Evolutionary conservation across 2,113 vertebrate genomes (phyloP).

Genomic region (Suncus etruscus): DNA sequence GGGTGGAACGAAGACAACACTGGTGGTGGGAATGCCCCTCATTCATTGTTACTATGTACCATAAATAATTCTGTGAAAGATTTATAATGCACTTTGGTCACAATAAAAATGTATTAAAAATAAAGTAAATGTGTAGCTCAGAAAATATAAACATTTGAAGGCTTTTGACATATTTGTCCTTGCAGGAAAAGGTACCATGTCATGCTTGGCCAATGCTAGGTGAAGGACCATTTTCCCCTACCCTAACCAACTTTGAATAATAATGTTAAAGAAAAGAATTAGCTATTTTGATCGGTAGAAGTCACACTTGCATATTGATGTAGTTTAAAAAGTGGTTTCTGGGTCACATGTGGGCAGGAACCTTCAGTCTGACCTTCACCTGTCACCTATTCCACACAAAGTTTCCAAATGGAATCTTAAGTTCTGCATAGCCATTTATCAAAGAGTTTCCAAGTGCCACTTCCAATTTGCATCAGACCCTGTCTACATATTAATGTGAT

Average conservation of each 20-base stretch:
- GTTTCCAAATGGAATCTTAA: constrained; percentile 57
- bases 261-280: neutral
- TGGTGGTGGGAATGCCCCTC: too few relatives aligned
- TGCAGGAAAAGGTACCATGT: too few relatives aligned
- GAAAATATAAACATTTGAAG: neutral
- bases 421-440: constrained; percentile 62
- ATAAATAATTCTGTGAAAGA: too few relatives aligned
- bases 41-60: too few relatives aligned
- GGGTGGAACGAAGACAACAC: too few relatives aligned
- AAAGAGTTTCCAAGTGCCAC: constrained; percentile 67
- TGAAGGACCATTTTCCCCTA: neutral
- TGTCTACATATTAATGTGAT: constrained; percentile 70
- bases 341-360: neutral
- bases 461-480: constrained; percentile 66
- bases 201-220: neutral
- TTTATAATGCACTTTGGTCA: too few relatives aligned
- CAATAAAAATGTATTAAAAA: too few relatives aligned
- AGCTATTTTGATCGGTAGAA: neutral
- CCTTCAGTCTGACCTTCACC: neutral
- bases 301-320: neutral
- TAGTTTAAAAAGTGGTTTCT: neutral
- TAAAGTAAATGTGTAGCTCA: neutral
- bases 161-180: neutral
- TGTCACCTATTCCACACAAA: constrained; percentile 37
- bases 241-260: neutral